Evolutionary conservation across 2,113 vertebrate genomes (phyloP).

Genomic region (Melanocharis versteri): DNA sequence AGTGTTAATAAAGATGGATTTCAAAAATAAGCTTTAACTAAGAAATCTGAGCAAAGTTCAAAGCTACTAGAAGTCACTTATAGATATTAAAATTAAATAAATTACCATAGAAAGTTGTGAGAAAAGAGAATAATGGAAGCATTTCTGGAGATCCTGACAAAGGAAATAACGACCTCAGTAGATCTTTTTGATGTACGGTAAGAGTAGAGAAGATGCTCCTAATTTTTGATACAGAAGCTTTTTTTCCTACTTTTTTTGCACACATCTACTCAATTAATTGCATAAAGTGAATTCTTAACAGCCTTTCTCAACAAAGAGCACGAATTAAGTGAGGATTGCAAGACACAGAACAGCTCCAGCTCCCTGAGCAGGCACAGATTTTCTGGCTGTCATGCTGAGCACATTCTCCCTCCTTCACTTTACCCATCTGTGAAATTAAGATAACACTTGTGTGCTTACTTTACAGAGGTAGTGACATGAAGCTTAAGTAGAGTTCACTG

Average conservation of each 20-base stretch:
- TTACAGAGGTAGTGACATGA: not conserved
- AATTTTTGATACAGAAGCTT: not conserved
- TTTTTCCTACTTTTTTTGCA: not conserved
- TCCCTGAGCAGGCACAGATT: not conserved
- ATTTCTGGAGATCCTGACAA: not conserved
- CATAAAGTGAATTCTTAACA: not conserved
- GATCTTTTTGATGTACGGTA: not conserved
- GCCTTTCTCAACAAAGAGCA: not conserved
- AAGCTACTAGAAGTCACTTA: not conserved
- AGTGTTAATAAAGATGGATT: not conserved
- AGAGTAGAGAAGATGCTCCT: not conserved
- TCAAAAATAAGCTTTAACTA: not conserved
- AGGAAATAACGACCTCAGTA: not conserved
- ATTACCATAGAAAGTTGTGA: not conserved
- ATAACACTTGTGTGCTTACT: not conserved
- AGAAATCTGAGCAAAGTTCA: not conserved
- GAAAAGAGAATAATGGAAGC: not conserved
- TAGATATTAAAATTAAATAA: not conserved
- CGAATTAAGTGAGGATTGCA: not conserved
- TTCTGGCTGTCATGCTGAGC: not conserved
- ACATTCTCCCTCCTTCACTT: not conserved
- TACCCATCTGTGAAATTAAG: constrained; percentile 30
- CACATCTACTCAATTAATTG: not conserved
- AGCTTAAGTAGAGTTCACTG: not conserved
- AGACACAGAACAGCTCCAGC: not conserved